Conservation (phyloP, 2,797 vertebrate species). For the Bovichtus diacanthus region DNA sequence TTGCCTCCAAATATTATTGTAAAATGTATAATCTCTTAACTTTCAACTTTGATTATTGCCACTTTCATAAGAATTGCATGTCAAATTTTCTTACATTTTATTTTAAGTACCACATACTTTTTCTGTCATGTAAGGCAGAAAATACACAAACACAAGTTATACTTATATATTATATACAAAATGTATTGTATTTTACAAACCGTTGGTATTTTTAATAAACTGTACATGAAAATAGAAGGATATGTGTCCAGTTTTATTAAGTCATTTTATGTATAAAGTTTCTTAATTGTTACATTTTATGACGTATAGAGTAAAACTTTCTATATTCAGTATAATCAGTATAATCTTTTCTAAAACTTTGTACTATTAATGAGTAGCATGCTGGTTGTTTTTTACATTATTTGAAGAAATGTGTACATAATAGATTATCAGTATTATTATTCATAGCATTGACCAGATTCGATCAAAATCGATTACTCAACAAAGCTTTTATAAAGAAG, state of each 20-base stretch:
- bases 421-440: too few relatives aligned
- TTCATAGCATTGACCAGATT: too few relatives aligned
- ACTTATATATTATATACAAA: background rate
- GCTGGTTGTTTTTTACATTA: background rate
- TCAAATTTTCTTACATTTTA: background rate
- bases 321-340: too few relatives aligned
- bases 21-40: background rate
- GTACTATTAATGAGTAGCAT: too few relatives aligned
- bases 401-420: background rate
- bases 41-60: background rate
- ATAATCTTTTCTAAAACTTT: too few relatives aligned
- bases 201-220: background rate
- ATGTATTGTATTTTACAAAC: background rate
- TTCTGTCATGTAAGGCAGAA: background rate
- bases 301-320: too few relatives aligned
- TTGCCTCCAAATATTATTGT: slow-evolving; percentile 5
- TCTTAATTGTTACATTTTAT: background rate
- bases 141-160: background rate
- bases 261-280: background rate
- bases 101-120: too few relatives aligned
- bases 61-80: background rate
- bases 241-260: background rate
- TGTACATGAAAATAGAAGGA: background rate
- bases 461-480: too few relatives aligned
- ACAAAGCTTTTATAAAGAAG: too few relatives aligned